phyloP scores from a whole-genome alignment of 2,888 invertebrate genomes.

The Mimumesa dahlbomi region DNA sequence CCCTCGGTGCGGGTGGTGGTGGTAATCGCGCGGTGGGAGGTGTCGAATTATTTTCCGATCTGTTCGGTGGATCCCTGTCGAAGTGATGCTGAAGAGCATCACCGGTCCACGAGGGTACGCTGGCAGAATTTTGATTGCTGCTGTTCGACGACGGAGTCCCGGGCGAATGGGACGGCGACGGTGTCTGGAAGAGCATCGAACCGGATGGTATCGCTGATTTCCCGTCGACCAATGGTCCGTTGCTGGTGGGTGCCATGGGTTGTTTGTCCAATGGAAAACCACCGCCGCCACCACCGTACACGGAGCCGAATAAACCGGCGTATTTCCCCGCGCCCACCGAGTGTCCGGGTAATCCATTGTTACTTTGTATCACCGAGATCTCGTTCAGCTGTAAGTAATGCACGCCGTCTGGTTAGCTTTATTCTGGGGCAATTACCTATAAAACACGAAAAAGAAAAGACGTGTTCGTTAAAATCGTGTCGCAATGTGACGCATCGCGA shows the following conservation, averaged over 20 bases:
- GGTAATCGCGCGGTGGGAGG: slow-evolving; percentile 82
- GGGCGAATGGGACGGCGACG: slow-evolving; percentile 80
- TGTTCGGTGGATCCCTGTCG: slow-evolving; percentile 81
- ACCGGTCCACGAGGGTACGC: slow-evolving; percentile 80
- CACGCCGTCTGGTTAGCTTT: slow-evolving; percentile 58
- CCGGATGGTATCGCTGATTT: slow-evolving; percentile 74
- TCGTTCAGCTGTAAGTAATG: slow-evolving; percentile 86
- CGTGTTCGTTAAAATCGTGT: not conserved
- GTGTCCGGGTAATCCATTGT: slow-evolving; percentile 85
- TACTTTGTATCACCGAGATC: slow-evolving; percentile 89
- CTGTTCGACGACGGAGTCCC: slow-evolving; percentile 75
- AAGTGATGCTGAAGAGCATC: slow-evolving; percentile 83
- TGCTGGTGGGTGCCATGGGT: slow-evolving; percentile 81
- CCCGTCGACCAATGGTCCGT: slow-evolving; percentile 69
- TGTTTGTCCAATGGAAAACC: slow-evolving; percentile 82
- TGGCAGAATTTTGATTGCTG: slow-evolving; percentile 79
- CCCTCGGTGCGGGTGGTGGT: slow-evolving; percentile 84
- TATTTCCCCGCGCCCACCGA: slow-evolving; percentile 84
- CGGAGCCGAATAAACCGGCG: slow-evolving; percentile 89
- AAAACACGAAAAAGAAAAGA: slow-evolving; percentile 43
- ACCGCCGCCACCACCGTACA: slow-evolving; percentile 81
- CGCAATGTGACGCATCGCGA: no score
- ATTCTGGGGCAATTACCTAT: slow-evolving; percentile 53
- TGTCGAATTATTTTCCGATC: slow-evolving; percentile 77
- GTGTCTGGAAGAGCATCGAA: slow-evolving; percentile 78